A percentile compares a stretch with the other conserved stretches of the same genome.
Conservation (phyloP, 2,113 vertebrate species). For the Corythaixoides concolor region DNA sequence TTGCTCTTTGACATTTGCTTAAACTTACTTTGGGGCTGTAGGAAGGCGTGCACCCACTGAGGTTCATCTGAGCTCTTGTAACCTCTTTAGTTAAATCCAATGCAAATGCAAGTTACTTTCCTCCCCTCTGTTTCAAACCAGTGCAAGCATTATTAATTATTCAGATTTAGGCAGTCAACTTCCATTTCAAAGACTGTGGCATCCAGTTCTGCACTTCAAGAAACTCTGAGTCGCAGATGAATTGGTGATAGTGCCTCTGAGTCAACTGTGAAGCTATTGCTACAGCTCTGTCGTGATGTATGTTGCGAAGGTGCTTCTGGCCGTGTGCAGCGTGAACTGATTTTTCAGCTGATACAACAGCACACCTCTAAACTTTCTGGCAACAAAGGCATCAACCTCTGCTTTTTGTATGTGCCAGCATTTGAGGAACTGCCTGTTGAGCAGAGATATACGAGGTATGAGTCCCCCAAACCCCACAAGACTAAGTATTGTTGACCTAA, state of each 20-base stretch:
- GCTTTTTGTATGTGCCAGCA: not conserved
- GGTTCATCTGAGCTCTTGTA: not conserved
- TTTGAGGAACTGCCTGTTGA: not conserved
- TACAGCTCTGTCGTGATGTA: not conserved
- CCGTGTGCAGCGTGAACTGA: not conserved
- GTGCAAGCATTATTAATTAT: not conserved
- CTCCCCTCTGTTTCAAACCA: not conserved
- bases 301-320: not conserved
- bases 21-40: not conserved
- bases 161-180: not conserved
- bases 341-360: not conserved
- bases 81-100: not conserved
- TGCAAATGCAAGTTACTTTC: not conserved
- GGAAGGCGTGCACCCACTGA: not conserved
- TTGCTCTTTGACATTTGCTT: not conserved
- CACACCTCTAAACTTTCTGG: not conserved
- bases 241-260: not conserved
- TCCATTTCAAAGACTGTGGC: not conserved
- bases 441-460: rapidly evolving
- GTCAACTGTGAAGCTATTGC: not conserved
- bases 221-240: not conserved
- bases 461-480: not conserved
- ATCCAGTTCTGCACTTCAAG: not conserved
- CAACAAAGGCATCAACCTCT: not conserved
- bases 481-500: not conserved